Percentiles rank a stretch among this genome's conserved stretches.
Evolutionary conservation across 2,797 vertebrate genomes (phyloP).

Genomic region (Pangasius macronema): DNA sequence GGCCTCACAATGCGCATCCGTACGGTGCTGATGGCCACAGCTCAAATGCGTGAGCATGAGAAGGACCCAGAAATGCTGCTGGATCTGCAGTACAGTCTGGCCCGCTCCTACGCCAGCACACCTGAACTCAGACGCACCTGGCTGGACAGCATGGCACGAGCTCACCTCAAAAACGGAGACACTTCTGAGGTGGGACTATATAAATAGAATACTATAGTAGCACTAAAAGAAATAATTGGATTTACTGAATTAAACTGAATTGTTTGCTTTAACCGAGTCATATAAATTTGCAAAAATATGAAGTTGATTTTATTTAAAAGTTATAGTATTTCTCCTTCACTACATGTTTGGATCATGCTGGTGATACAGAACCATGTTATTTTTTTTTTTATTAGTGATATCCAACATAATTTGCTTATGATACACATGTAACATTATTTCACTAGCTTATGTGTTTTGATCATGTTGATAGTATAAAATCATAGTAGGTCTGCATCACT

Average conservation of each 20-base stretch:
- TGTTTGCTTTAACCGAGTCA: not conserved
- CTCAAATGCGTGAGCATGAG: conserved; percentile 96
- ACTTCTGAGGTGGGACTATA: conserved; percentile 81
- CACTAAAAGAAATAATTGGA: not conserved
- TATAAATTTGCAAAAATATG: not conserved
- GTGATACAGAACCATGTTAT: not conserved
- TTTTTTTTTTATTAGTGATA: not conserved
- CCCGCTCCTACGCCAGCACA: conserved; percentile 94
- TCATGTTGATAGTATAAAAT: not conserved
- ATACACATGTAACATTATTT: not conserved
- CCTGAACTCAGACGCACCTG: conserved; percentile 94
- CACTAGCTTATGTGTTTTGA: not conserved
- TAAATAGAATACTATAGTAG: not conserved
- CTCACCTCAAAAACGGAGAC: conserved; percentile 93
- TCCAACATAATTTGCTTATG: not conserved
- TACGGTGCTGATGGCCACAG: conserved; percentile 96
- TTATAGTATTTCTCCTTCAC: not conserved
- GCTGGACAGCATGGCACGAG: conserved; percentile 97
- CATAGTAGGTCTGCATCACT: no score
- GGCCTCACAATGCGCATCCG: conserved; percentile 94
- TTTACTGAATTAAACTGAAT: not conserved
- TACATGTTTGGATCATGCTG: not conserved
- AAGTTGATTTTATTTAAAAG: not conserved
- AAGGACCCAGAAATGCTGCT: conserved; percentile 95
- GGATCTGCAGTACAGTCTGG: conserved; percentile 95